Percentiles rank a stretch among this genome's conserved stretches.
Evolutionary conservation across 92 coral and sea anemone species (phyloP).

Genomic region (Heliopora coerulea): DNA sequence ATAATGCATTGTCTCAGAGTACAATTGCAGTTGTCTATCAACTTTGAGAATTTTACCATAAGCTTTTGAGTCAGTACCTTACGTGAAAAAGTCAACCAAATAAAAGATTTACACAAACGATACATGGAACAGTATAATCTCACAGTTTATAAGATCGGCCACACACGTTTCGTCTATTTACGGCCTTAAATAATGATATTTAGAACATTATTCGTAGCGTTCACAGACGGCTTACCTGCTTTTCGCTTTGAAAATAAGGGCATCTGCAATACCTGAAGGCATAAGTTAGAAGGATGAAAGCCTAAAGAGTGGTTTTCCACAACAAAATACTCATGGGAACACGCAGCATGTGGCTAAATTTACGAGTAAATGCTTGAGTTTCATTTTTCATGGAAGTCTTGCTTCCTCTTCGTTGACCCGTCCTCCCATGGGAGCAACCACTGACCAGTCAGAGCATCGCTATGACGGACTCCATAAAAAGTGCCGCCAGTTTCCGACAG

Average conservation of each 20-base stretch:
- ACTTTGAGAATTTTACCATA: too few species aligned
- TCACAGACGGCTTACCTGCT: slow-evolving; percentile 18
- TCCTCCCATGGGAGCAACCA: slow-evolving; percentile 21
- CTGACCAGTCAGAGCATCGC: slow-evolving; percentile 5
- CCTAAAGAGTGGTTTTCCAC: not conserved
- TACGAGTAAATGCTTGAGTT: not conserved
- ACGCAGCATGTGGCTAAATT: not conserved
- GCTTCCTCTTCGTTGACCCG: not conserved
- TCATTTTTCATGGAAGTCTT: not conserved
- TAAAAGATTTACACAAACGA: too few species aligned
- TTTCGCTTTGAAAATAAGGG: slow-evolving; percentile 41
- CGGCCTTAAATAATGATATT: too few species aligned
- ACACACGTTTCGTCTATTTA: not conserved
- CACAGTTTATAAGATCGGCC: too few species aligned
- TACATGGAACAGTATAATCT: too few species aligned
- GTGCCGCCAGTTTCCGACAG: not conserved
- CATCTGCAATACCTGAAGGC: slow-evolving; percentile 34
- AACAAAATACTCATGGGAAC: not conserved
- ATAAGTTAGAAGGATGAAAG: slow-evolving; percentile 18
- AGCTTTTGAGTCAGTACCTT: too few species aligned
- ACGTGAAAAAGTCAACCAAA: too few species aligned
- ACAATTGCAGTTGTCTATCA: too few species aligned
- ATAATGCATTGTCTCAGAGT: not conserved
- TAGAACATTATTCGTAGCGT: too few species aligned
- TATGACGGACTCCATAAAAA: not conserved